Base-by-base conservation (phyloP, 2,113 vertebrate species). In the Herpailurus yagouaroundi region DNA sequence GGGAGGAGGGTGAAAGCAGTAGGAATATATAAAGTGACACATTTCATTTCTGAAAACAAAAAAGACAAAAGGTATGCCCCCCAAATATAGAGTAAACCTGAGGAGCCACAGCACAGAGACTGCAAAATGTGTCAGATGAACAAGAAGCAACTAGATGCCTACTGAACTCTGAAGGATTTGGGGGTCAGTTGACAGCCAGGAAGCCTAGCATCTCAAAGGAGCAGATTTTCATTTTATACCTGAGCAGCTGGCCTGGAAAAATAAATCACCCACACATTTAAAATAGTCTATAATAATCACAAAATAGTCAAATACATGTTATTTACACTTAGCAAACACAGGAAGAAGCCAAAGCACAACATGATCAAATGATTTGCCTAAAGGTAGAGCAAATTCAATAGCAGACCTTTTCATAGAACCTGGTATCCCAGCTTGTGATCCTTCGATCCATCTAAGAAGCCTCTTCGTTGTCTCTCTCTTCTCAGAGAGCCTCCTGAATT, bases 371-470 rank as follows among this genome's bases (percentile, higher is more conserved):
- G 52, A 81, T 93, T 85, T 85, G 94, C 90, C 82, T 69, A 73
- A 77, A 97, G 50, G 96, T 60, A 96, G 81, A 97, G 81, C 86
- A 98, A 92, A 94, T 93, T 89, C 66, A 91, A 87, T 83, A 97
- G 93, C 98, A 92, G 89, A 98, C 98, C 97, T 98, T 98, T 74
- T 97, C 92, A 95, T 85, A 97, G 85, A 93, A 64, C 63, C 52
- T 94, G 85, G 81, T 48, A 25, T 96, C 95, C 97, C 94, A 96
- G 95, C 63, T 81, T 18, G 0, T 33, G 36, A 64, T 69, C 84
- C 50, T 91, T 84, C 1, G 36, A 52, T 94, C 98, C 97, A 97
- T 98, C 71, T 77, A 52, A 92, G 83, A 93, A 77, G 94, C 64
- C 80, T 93, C 45, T 79, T 96, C 15, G 71, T 71, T 71, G 81